Base-by-base conservation (phyloP, 2,113 vertebrate genomes). In the Hemicordylus capensis region DNA sequence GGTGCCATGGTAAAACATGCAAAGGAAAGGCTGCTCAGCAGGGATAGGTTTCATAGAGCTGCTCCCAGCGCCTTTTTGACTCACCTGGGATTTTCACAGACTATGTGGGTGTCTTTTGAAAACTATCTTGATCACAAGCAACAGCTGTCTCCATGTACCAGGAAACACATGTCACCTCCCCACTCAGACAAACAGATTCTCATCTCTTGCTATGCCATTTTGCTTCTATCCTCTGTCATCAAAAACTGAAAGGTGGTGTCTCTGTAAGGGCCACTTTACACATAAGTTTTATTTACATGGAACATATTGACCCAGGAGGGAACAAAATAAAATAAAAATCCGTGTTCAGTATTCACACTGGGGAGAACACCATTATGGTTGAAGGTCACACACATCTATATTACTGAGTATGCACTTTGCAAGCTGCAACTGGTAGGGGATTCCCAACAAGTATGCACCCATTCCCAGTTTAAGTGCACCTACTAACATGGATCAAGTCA, bases 1-100 rank as follows among this genome's bases (percentile, higher is more conserved):
- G 17, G 81, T 82, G 86, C 61, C 79, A 72, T 67, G 66, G 73
- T 72, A 80, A 83, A 75, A 39, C 74, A 34, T 85, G 56, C n/a
- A 85, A 80, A 89, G 79, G 7, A 87, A 48, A 59, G 37, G n/a
- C 54, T 9, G 63, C 28, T 64, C 46, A 34, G 34, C 81, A 42
- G 54, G 56, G 82, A 86, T 4, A 46, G 42, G 58, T 76, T 66
- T 37, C 61, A 12, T 17, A 31, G 31, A 84, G 59, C 34, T 69
- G 79, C 79, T 85, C 39, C 86, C 46, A 46, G 59, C 4, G 48
- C 63, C 24, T 39, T 63, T 72, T 67, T 78, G 31, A 48, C 34
- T 79, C 76, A 83, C 59, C 81, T 56, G 46, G 20, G 26, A 72
- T 48, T 78, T 51, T 77, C 75, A 59, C 67, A 78, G 34, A 76